Percentiles rank a stretch among this genome's conserved stretches.
phyloP scores from a whole-genome alignment of 2,888 invertebrate species.

The Drosophila conformis region DNA sequence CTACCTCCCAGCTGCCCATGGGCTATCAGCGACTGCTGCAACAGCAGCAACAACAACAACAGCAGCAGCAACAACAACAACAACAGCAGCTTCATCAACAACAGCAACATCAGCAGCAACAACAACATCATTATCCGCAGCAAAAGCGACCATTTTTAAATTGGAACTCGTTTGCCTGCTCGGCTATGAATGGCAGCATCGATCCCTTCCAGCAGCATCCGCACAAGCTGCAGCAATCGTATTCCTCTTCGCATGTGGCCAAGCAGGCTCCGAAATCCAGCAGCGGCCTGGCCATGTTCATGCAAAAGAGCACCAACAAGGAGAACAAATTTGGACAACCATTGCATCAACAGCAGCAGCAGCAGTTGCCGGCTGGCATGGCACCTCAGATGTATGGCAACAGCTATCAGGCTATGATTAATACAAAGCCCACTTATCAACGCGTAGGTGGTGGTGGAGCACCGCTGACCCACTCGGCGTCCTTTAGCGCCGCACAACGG shows the following conservation, averaged over 20 bases:
- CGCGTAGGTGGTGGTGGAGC: constrained; percentile 43
- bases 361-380: constrained; percentile 45
- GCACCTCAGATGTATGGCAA: constrained; percentile 67
- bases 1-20: constrained; percentile 83
- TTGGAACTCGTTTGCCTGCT: constrained; percentile 83
- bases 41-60: constrained; percentile 70
- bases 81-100: constrained; percentile 75
- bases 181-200: constrained; percentile 75
- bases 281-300: constrained; percentile 58
- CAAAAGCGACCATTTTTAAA: constrained; percentile 83
- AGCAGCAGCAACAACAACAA: constrained; percentile 57
- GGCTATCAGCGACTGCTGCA: constrained; percentile 77
- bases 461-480: constrained; percentile 81
- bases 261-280: constrained; percentile 67
- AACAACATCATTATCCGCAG: constrained; percentile 72
- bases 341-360: constrained; percentile 27
- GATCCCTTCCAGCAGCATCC: constrained; percentile 76
- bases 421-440: constrained; percentile 53
- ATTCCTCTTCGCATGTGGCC: constrained; percentile 74
- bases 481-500: constrained; percentile 81
- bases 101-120: constrained; percentile 61
- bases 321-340: constrained; percentile 78
- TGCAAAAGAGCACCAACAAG: constrained; percentile 79
- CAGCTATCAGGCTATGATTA: constrained; percentile 54
- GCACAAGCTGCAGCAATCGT: constrained; percentile 72